Evolutionary conservation across 1,140 invertebrate species (phyloP).

Genomic region (Scaptodrosophila lebanonensis): DNA sequence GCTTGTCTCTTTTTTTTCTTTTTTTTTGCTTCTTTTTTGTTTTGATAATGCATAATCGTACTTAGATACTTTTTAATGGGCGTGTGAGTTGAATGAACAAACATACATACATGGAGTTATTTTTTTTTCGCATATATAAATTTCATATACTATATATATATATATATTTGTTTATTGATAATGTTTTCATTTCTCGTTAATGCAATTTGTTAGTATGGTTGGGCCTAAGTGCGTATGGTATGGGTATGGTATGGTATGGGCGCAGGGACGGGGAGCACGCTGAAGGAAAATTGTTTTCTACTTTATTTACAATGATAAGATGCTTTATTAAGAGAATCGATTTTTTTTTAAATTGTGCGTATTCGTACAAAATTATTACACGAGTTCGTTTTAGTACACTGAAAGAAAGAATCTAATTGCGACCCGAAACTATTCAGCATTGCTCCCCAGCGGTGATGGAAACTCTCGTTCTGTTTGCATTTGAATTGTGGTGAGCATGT

Average conservation of each 20-base stretch:
- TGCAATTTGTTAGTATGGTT: conserved; percentile 36
- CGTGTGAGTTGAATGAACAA: conserved; percentile 54
- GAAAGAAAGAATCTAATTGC: conserved; percentile 1
- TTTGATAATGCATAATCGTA: conserved; percentile 19
- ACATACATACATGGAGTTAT: conserved; percentile 53
- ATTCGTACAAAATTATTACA: conserved; percentile 31
- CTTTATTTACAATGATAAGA: conserved; percentile 59
- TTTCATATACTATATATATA: no score
- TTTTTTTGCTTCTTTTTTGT: neutral
- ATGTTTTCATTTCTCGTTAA: conserved; percentile 36
- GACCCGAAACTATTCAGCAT: conserved; percentile 2
- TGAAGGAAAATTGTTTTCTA: conserved; percentile 32
- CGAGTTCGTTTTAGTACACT: neutral
- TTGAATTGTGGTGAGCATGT: conserved; percentile 10
- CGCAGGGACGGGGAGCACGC: conserved; percentile 4
- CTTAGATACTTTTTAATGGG: conserved; percentile 57
- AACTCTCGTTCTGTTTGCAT: no score
- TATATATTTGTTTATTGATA: conserved; percentile 28
- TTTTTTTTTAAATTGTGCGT: conserved; percentile 56
- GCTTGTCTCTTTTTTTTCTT: neutral
- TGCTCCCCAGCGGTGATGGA: conserved; percentile 16
- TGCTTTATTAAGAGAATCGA: conserved; percentile 35
- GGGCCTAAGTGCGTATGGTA: conserved; percentile 40
- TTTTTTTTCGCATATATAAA: conserved; percentile 23
- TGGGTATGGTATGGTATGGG: neutral